Evolutionary conservation across 2,888 invertebrate species (phyloP), one percentile per base, ranked within the genome.

Genomic region (Deroplatys truncata): DNA sequence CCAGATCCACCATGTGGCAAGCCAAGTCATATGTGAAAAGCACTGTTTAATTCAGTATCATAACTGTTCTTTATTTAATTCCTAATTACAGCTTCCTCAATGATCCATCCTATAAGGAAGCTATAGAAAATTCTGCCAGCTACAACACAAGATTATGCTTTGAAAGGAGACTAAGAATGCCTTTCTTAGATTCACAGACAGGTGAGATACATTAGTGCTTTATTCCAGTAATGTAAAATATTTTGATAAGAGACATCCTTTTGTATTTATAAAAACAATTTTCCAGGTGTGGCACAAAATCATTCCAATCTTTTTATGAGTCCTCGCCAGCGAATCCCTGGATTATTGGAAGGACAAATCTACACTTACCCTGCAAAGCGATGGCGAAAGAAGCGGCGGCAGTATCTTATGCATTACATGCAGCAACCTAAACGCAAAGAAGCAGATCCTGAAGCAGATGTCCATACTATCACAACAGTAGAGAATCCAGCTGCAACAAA

Each of bases 171-270:
- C 95, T 98, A 94, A 96, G 99, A 91, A 96, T 99, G 95, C 99
- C 99, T 35, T 99, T 99, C 93, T 95, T 99, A 92, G 99, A 99
- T 94, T 98, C 98, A 28, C 98, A 99, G 94, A 99, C 98, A 91
- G 98, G 98, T 96, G 29, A 84, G n/a, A 5, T 28, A n/a, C 28
- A n/a, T 29, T 28, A 9, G 29, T n/a, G 15, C 9, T 20, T 29
- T 28, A 84, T 16, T 29, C 15, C 4, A 28, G 29, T 28, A n/a
- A 8, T 83, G 5, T 20, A 2, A 72, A 20, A 0, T 20, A 2
- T 72, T 72, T 20, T 72, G 5, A 0, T 72, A 72, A 72, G 4
- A 4, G 16, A 72, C 16, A 72, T 72, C 5, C 20, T 20, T 20
- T 72, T 72, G 20, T 72, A 72, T 20, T 72, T 72, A 72, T 20